Evolutionary conservation across 2,888 invertebrate species (phyloP), one percentile per base, ranked within the genome.

Genomic region (Tiliacea aurago): DNA sequence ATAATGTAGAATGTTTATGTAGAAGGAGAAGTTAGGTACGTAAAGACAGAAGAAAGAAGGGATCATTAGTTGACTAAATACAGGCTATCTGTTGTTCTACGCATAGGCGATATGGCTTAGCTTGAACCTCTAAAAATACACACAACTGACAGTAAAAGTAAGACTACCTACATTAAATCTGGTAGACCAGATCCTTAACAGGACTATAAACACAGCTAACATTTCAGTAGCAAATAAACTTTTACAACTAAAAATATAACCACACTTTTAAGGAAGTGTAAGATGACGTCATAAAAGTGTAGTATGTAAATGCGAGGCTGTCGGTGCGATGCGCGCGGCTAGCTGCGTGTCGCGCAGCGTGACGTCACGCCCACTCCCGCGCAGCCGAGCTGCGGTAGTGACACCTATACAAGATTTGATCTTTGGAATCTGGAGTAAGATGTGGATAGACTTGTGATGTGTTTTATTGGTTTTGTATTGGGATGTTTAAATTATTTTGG

Each of bases 291-390:
- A 86, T 84, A 84, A 81, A 84, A 73, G 66, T 84, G 85, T 80
- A 76, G 75, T 85, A 85, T 85, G 83, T 83, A 83, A 86, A 85
- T 84, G 72, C 59, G 59, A 59, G 55, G 59, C 49, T 74, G 79
- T 69, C 41, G 76, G 78, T 76, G 65, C 76, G 68, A 53, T 80
- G 78, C 71, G 75, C 81, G 66, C 71, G 77, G 73, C 82, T 74
- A 84, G 84, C 84, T 80, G 80, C 88, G 78, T 93, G 93, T 93
- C 63, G 89, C 93, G 75, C 93, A 90, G 93, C 93, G 85, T 91
- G 93, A 88, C 77, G 80, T 86, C 88, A 81, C 92, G 90, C 92
- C 93, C 92, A 93, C 93, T 91, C 88, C 90, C 80, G 92, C 88
- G 89, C 73, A 86, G 70, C 77, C 73, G 62, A 80, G 62, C 23